Conservation (phyloP, 2,888 invertebrate species). For the Tetropium fuscum region DNA sequence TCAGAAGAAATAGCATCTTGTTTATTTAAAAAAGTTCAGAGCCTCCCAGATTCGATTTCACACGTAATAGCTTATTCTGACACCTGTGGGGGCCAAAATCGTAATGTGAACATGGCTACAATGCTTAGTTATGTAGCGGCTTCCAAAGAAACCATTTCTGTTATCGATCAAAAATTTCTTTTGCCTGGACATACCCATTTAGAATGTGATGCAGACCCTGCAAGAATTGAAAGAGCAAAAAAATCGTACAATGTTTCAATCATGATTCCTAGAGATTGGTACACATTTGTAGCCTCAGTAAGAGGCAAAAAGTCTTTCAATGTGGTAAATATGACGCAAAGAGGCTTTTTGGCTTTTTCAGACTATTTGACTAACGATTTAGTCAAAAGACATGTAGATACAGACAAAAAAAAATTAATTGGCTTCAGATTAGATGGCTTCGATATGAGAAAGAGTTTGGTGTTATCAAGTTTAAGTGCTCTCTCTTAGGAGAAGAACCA, state of each 20-base stretch:
- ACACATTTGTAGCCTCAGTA: slow-evolving; percentile 32
- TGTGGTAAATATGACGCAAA: slow-evolving; percentile 7
- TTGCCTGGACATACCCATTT: slow-evolving; percentile 40
- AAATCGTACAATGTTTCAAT: slow-evolving; percentile 10
- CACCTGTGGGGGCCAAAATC: slow-evolving; percentile 44
- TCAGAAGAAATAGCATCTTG: slow-evolving; percentile 18
- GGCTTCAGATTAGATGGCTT: background rate
- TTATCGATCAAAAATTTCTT: slow-evolving; percentile 41
- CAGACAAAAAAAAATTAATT: background rate
- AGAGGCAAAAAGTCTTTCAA: slow-evolving; percentile 29
- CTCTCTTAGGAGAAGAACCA: background rate
- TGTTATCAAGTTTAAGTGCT: background rate
- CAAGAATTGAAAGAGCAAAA: slow-evolving; percentile 38
- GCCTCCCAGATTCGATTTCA: background rate
- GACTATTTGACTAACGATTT: background rate
- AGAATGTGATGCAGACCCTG: slow-evolving; percentile 43
- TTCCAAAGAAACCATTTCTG: background rate
- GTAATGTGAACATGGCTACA: slow-evolving; percentile 39
- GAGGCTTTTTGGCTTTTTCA: background rate
- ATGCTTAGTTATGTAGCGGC: slow-evolving; percentile 33
- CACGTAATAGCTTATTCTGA: slow-evolving; percentile 41
- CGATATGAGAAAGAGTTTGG: background rate
- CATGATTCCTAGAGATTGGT: slow-evolving; percentile 34
- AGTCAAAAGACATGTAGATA: background rate
- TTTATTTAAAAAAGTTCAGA: slow-evolving; percentile 26